Conservation (phyloP, 1,140 invertebrate genomes). For the Agrypnia vestita region DNA sequence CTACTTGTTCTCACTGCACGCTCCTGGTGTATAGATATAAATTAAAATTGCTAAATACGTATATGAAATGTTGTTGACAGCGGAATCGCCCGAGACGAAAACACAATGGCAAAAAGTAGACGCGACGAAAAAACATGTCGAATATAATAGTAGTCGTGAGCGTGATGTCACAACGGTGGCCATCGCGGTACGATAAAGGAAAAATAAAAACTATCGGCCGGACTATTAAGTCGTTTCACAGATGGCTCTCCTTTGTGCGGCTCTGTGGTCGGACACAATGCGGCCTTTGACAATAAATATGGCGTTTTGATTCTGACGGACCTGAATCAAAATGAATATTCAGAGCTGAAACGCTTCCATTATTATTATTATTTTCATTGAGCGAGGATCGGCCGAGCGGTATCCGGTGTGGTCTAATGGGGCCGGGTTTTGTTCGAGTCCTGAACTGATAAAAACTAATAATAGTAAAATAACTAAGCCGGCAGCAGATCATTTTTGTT, state of each 20-base stretch:
- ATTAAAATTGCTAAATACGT: too few relatives aligned
- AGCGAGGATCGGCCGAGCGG: not conserved
- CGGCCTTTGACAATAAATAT: constrained; percentile 1
- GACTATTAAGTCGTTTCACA: constrained; percentile 32
- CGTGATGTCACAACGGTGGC: constrained; percentile 43
- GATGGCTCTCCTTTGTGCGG: constrained; percentile 27
- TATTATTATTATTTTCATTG: constrained; percentile 14
- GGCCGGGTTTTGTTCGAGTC: not conserved
- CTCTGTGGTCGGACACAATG: constrained; percentile 20
- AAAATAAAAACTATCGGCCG: constrained; percentile 34
- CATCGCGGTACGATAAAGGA: constrained; percentile 15
- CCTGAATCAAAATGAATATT: constrained; percentile 3
- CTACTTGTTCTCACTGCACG: too few relatives aligned
- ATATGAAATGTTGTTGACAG: too few relatives aligned
- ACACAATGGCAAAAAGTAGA: constrained; percentile 21
- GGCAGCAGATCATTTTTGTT: not conserved
- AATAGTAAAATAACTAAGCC: too few relatives aligned
- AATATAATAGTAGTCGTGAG: constrained; percentile 15
- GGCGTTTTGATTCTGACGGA: constrained; percentile 27
- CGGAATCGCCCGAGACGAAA: not conserved
- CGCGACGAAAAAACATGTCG: constrained; percentile 36
- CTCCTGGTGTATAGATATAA: too few relatives aligned
- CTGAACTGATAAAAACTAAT: not conserved
- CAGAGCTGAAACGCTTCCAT: constrained; percentile 3
- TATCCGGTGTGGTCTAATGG: constrained; percentile 20